A percentile compares a stretch with the other conserved stretches of the same genome.
Conservation (phyloP, 2,888 invertebrate species). For the Myopa tessellatipennis region DNA sequence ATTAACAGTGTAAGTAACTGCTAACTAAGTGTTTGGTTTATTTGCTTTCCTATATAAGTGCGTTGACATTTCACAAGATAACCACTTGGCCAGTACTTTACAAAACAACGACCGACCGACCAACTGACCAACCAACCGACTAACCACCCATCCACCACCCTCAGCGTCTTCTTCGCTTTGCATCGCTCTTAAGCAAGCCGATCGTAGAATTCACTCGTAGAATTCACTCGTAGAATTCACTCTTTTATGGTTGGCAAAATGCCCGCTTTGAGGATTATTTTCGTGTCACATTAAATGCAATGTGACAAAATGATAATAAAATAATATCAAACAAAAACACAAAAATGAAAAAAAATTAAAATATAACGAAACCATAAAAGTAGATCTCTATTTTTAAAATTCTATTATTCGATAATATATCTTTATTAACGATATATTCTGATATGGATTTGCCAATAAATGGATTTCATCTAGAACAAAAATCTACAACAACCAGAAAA, state of each 20-base stretch:
- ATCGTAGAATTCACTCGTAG: not conserved
- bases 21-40: not conserved
- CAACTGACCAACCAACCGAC: not conserved
- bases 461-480: conserved; percentile 6
- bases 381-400: not conserved
- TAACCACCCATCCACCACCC: too few relatives aligned
- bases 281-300: conserved; percentile 14
- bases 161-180: not conserved
- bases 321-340: not conserved
- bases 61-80: conserved; percentile 49
- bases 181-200: not conserved
- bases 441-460: not conserved
- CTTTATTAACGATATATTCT: not conserved
- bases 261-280: conserved; percentile 10
- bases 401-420: conserved; percentile 21
- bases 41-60: conserved; percentile 41
- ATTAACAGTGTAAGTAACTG: too few relatives aligned
- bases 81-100: conserved; percentile 5
- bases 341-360: not conserved
- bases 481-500: not conserved
- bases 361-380: not conserved
- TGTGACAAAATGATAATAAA: conserved; percentile 2
- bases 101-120: not conserved
- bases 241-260: conserved; percentile 14
- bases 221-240: not conserved